Conservation (phyloP, 2,888 invertebrate genomes). For the Synanthedon myopaeformis region DNA sequence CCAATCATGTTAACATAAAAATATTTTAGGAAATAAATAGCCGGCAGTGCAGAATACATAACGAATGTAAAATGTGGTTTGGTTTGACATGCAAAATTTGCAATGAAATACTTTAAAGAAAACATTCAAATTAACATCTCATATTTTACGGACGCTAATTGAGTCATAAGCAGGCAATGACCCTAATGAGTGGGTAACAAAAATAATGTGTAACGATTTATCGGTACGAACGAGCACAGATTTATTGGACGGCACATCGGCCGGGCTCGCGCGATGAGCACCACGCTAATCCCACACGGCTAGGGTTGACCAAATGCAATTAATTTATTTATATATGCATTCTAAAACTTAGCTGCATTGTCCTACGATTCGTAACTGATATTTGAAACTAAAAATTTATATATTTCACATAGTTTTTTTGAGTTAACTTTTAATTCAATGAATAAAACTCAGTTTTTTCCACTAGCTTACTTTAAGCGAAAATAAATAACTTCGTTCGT, state of each 20-base stretch:
- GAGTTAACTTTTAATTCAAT: no score
- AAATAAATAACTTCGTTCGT: no score
- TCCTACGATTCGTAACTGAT: no score
- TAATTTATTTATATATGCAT: neutral
- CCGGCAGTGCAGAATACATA: neutral
- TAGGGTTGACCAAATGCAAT: constrained; percentile 36
- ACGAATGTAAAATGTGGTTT: constrained; percentile 22
- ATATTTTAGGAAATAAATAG: neutral
- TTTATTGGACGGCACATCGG: constrained; percentile 47
- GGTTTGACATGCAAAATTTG: constrained; percentile 39
- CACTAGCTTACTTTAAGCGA: no score
- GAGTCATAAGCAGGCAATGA: constrained; percentile 67
- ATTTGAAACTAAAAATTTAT: no score
- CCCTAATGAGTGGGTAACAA: constrained; percentile 68
- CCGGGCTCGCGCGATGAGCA: constrained; percentile 32
- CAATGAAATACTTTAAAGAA: constrained; percentile 33
- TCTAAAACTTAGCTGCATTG: neutral
- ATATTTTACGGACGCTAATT: constrained; percentile 49
- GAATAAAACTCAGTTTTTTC: no score
- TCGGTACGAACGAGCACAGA: constrained; percentile 61
- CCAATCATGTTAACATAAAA: no score
- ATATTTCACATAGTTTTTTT: no score
- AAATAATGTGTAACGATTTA: constrained; percentile 67
- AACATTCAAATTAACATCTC: constrained; percentile 41
- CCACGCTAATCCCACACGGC: constrained; percentile 41